phyloP scores from a whole-genome alignment of 2,888 invertebrate genomes.

The Papilio protenor region DNA sequence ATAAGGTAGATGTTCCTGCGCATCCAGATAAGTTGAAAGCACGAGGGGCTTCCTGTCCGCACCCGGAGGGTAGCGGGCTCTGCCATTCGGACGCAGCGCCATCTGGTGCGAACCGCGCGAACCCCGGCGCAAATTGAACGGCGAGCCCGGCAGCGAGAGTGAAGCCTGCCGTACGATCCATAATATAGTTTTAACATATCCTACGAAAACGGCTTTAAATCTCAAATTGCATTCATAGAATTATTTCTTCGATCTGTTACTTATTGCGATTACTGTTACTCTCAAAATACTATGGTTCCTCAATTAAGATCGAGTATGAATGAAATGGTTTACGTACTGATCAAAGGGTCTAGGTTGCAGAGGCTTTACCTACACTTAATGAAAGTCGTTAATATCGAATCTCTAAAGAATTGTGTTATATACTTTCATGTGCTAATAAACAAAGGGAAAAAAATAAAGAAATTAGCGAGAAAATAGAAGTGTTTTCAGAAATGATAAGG shows the following conservation, averaged over 20 bases:
- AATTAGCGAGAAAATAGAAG: conserved; percentile 58
- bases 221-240: conserved; percentile 14
- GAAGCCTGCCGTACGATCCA: conserved; percentile 89
- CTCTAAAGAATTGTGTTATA: conserved; percentile 56
- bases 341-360: conserved; percentile 67
- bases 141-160: conserved; percentile 98
- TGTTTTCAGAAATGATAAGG: conserved; percentile 63
- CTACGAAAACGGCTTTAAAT: conserved; percentile 16
- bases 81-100: conserved; percentile 91
- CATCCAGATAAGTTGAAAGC: conserved; percentile 96
- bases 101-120: conserved; percentile 97
- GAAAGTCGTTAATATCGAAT: conserved; percentile 54
- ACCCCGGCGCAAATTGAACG: conserved; percentile 96
- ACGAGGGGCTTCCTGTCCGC: conserved; percentile 97
- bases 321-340: conserved; percentile 51
- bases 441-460: conserved; percentile 66
- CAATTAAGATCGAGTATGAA: conserved; percentile 75
- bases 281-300: conserved; percentile 65
- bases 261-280: conserved; percentile 21
- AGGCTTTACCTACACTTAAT: conserved; percentile 70
- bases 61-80: conserved; percentile 91
- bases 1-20: conserved; percentile 97
- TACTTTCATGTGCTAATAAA: conserved; percentile 84
- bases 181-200: conserved; percentile 49
- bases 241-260: neutral